phyloP scores from a whole-genome alignment of 2,797 vertebrate species.

The Anabacerthia variegaticeps region DNA sequence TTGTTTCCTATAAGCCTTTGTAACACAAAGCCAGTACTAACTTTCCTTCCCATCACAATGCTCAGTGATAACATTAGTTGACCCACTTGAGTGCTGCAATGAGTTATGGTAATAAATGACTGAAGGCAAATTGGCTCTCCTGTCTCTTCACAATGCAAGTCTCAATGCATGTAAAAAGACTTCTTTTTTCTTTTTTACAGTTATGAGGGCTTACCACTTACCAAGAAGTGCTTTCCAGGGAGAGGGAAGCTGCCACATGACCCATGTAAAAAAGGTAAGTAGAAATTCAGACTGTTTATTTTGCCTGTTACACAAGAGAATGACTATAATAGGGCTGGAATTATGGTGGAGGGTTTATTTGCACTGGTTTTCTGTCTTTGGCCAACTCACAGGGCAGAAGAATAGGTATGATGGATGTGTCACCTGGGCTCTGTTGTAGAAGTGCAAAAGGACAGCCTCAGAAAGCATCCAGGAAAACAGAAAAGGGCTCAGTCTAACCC shows the following conservation, averaged over 20 bases:
- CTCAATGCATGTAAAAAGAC: not conserved
- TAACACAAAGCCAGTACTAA: slow-evolving; percentile 16
- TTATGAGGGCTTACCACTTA: not conserved
- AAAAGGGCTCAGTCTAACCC: not conserved
- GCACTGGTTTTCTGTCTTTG: not conserved
- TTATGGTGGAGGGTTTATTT: not conserved
- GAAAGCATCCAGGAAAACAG: not conserved
- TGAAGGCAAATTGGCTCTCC: slow-evolving; percentile 24
- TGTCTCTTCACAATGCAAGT: not conserved
- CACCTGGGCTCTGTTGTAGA: not conserved
- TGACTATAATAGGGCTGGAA: not conserved
- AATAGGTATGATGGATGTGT: not conserved
- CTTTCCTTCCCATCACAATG: not conserved
- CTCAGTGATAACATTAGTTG: slow-evolving; percentile 6
- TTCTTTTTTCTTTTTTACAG: not conserved
- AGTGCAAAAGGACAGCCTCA: not conserved
- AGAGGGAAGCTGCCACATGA: not conserved
- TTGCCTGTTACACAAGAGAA: not conserved
- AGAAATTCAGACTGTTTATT: not conserved
- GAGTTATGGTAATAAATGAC: slow-evolving; percentile 19
- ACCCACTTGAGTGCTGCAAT: not conserved
- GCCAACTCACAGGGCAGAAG: not conserved
- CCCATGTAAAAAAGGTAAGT: not conserved
- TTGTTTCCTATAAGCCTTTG: slow-evolving; percentile 45
- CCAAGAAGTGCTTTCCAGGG: not conserved